Evolutionary conservation across 2,888 invertebrate species (phyloP).

Genomic region (Phaedon cochleariae): DNA sequence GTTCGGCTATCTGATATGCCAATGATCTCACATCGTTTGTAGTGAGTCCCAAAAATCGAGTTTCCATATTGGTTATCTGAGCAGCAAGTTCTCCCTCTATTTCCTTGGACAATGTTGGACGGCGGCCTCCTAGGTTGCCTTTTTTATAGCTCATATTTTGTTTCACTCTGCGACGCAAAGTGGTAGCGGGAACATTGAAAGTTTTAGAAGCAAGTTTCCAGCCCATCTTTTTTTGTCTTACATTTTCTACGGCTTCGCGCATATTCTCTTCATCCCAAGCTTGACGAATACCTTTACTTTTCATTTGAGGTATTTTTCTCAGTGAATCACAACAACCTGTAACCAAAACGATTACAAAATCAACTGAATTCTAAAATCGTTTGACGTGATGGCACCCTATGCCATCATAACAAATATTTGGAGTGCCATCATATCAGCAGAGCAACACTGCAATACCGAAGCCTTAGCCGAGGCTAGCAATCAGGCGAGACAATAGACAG

Average conservation of each 20-base stretch:
- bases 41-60: too few species aligned
- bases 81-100: too few species aligned
- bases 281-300: background rate
- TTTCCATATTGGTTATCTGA: too few species aligned
- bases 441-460: too few species aligned
- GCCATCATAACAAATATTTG: background rate
- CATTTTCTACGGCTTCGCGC: conserved; percentile 9
- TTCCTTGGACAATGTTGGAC: background rate
- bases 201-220: conserved; percentile 3
- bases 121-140: conserved; percentile 17
- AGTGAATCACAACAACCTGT: too few species aligned
- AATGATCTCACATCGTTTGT: too few species aligned
- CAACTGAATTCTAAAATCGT: too few species aligned
- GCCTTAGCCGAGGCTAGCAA: too few species aligned
- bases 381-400: background rate
- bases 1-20: too few species aligned
- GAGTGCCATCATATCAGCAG: background rate
- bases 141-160: conserved; percentile 14
- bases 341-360: too few species aligned
- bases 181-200: conserved; percentile 14
- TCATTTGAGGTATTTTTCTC: too few species aligned
- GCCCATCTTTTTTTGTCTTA: conserved; percentile 13
- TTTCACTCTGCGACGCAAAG: background rate
- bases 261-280: background rate
- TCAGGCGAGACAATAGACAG: too few species aligned